Evolutionary conservation across 1,140 invertebrate genomes (phyloP), one percentile per base, ranked within the genome.

Genomic region (Epicauta chinensis): DNA sequence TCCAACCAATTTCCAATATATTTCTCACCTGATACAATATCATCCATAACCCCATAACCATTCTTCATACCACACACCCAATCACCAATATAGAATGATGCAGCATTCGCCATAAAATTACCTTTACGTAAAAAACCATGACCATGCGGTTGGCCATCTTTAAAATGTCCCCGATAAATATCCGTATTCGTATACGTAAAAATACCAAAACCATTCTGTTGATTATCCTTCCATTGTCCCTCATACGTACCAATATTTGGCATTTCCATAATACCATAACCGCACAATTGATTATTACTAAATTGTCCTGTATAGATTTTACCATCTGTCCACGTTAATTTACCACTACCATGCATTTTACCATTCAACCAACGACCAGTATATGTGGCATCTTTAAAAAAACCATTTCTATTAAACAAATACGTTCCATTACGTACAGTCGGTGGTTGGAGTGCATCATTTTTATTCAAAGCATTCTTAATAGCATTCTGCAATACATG

Each of bases 11-110:
- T 82, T 11, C 91, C 91, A 63, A 93, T 79, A 72, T 92, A 93
- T 70, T 93, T 93, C 69, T 93, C 87, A 15, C 90, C 91, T 61
- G 80, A 84, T 16, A 83, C 77, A 37, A 91, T 87, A 65, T 92
- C 86, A 64, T 92, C 89, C 76, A 91, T 82, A 2, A 93, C 86
- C 9, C 90, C 90, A 64, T 93, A 94, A 1, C 91, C 90, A 60
- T 84, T 80, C 61, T 82, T 84, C 1, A 80, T 77, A 17, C 90
- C 89, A 17, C 71, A 72, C 9, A 77, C 72, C 86, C 90, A 93
- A 68, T 93, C 88, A 9, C 90, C 91, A 42, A 91, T 87, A 64
- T 93, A 93, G 54, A 91, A 78, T 11, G 82, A 86, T 4, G 87
- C 86, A 9, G 79, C 77, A 10, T 79, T 81, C 2, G 82, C 76